Evolutionary conservation across 1,140 invertebrate genomes (phyloP).

Genomic region (Drosophila willistoni): DNA sequence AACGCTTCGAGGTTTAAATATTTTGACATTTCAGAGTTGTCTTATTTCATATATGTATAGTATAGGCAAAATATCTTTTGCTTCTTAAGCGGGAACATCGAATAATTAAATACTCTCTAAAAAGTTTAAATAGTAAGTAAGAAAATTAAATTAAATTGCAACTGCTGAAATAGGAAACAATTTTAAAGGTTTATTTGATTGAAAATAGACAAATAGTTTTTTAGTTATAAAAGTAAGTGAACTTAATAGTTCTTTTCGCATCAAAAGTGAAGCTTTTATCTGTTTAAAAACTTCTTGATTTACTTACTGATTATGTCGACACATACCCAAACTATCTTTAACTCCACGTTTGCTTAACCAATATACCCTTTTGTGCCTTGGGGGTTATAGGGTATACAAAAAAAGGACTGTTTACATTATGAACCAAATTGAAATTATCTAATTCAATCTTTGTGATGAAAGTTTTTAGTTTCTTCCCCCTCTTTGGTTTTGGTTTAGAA

Average conservation of each 20-base stretch:
- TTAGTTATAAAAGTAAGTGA: no score
- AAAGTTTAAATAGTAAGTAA: no score
- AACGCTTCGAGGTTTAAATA: slow-evolving; percentile 16
- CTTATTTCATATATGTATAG: not conserved
- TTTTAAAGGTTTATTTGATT: no score
- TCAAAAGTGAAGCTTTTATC: no score
- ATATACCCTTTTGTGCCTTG: not conserved
- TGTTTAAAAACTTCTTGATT: no score
- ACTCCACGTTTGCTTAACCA: not conserved
- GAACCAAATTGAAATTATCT: slow-evolving; percentile 10
- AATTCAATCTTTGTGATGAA: slow-evolving; percentile 13
- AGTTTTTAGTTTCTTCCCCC: not conserved
- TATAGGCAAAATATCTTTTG: not conserved
- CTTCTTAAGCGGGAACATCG: not conserved
- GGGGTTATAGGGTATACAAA: not conserved
- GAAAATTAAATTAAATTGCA: no score
- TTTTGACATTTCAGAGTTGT: slow-evolving; percentile 18
- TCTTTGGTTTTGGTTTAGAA: not conserved
- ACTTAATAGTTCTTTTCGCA: no score
- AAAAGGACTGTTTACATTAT: slow-evolving; percentile 11
- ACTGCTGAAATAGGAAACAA: no score
- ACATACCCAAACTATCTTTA: no score
- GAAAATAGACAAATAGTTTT: no score
- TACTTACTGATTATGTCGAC: no score
- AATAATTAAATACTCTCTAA: not conserved